Percentiles rank a stretch among this genome's conserved stretches.
These are phyloP conservation scores for Beroe forskalii DNA, from an alignment of 37 sponge, comb jelly and placozoan species.

Conservation along the genomic window DNA sequence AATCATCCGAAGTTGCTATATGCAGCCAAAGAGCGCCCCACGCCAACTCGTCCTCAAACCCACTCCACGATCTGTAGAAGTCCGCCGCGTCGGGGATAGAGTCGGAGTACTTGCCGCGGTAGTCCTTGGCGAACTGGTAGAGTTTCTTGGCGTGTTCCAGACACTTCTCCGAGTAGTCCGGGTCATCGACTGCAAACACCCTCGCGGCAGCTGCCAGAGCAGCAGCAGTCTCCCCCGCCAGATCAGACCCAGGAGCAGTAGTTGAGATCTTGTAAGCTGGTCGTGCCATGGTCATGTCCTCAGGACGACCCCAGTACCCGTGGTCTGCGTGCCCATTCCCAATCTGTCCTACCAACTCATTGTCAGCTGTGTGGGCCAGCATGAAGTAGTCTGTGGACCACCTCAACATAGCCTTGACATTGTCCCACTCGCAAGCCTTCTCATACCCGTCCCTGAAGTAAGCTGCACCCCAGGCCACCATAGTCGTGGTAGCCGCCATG, in stretches of 20 bases:
- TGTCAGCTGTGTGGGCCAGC: background rate
- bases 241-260: background rate
- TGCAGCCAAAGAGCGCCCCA: conserved; percentile 40
- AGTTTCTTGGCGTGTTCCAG: conserved; percentile 16
- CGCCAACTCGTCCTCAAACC: conserved; percentile 1
- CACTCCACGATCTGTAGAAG: conserved; percentile 39
- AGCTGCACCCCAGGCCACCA: conserved; percentile 31
- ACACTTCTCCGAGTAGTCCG: background rate
- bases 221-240: conserved; percentile 33
- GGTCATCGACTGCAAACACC: conserved; percentile 8
- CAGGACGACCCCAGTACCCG: conserved; percentile 17
- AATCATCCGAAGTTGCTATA: background rate
- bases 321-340: conserved; percentile 11
- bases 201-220: conserved; percentile 22
- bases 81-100: background rate
- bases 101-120: background rate
- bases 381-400: conserved; percentile 48
- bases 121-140: background rate
- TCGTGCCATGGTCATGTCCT: conserved; percentile 11
- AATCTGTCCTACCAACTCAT: conserved; percentile 58
- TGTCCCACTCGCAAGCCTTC: conserved; percentile 39
- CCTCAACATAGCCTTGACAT: conserved; percentile 10
- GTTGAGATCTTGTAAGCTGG: conserved; percentile 31
- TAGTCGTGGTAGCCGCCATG: conserved; percentile 14
- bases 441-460: conserved; percentile 2